Evolutionary conservation across 2,113 vertebrate species (phyloP).

Genomic region (Leuciscus idus): DNA sequence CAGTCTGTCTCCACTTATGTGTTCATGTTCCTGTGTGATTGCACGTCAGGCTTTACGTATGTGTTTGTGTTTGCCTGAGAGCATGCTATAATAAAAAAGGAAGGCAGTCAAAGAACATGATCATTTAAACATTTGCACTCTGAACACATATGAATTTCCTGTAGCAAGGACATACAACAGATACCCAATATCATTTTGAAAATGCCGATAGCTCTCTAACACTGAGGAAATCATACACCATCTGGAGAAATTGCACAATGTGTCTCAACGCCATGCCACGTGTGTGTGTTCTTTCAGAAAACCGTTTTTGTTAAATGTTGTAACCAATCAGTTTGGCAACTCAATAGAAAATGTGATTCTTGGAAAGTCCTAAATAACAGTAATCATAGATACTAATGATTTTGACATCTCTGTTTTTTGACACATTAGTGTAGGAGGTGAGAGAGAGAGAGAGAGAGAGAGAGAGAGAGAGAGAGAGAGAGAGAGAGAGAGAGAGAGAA

Average conservation of each 20-base stretch:
- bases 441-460: conserved; percentile 5
- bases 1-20: conserved; percentile 25
- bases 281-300: neutral
- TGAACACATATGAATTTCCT: neutral
- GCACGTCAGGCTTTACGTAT: conserved; percentile 30
- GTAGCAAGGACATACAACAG: conserved; percentile 11
- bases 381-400: conserved; percentile 4
- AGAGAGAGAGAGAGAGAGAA: neutral
- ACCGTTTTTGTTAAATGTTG: conserved; percentile 14
- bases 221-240: conserved; percentile 14
- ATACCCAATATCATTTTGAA: neutral
- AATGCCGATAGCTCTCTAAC: neutral
- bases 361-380: neutral
- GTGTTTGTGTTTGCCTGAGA: conserved; percentile 2
- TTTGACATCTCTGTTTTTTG: conserved; percentile 26
- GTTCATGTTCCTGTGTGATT: conserved; percentile 42
- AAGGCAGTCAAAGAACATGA: neutral
- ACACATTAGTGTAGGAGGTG: conserved; percentile 11
- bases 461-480: neutral
- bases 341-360: neutral
- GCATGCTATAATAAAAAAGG: neutral
- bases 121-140: neutral
- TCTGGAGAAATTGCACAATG: conserved; percentile 24
- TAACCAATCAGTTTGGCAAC: conserved; percentile 20
- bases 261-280: neutral